phyloP scores from a whole-genome alignment of 2,797 vertebrate genomes.

The Adelosebastes latens region DNA sequence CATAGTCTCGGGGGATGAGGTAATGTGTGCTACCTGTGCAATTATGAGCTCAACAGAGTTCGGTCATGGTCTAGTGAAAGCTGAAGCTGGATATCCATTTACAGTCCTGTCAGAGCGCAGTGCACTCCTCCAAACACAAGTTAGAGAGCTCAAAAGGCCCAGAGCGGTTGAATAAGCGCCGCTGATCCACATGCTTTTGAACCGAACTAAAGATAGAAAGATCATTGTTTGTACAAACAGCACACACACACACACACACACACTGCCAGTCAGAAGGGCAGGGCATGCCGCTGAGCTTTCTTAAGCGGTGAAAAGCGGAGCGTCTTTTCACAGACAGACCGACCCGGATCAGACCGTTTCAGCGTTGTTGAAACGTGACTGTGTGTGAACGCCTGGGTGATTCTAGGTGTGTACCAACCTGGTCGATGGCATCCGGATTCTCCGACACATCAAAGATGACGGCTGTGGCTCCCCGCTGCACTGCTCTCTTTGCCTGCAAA shows the following conservation, averaged over 20 bases:
- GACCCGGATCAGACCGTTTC: slow-evolving; percentile 1
- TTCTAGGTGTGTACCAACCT: slow-evolving; percentile 80
- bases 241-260: not conserved
- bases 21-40: slow-evolving; percentile 72
- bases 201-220: slow-evolving; percentile 58
- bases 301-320: slow-evolving; percentile 19
- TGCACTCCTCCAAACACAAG: slow-evolving; percentile 34
- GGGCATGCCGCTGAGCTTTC: slow-evolving; percentile 37
- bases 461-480: slow-evolving; percentile 96
- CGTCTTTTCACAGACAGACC: slow-evolving; percentile 18
- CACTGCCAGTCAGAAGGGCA: slow-evolving; percentile 19
- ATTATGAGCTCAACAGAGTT: slow-evolving; percentile 73
- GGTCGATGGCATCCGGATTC: slow-evolving; percentile 98
- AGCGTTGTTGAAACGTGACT: not conserved
- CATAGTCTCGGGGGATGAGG: slow-evolving; percentile 54
- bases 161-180: slow-evolving; percentile 46
- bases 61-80: slow-evolving; percentile 72
- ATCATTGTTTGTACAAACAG: slow-evolving; percentile 59
- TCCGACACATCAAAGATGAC: slow-evolving; percentile 99
- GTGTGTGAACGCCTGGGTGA: slow-evolving; percentile 8
- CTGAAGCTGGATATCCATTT: slow-evolving; percentile 64
- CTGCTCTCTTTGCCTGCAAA: slow-evolving; percentile 93
- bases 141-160: slow-evolving; percentile 46
- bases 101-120: slow-evolving; percentile 33
- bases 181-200: slow-evolving; percentile 51